phyloP scores from a whole-genome alignment of 1,140 invertebrate species.

The Drosophila kurseongensis region DNA sequence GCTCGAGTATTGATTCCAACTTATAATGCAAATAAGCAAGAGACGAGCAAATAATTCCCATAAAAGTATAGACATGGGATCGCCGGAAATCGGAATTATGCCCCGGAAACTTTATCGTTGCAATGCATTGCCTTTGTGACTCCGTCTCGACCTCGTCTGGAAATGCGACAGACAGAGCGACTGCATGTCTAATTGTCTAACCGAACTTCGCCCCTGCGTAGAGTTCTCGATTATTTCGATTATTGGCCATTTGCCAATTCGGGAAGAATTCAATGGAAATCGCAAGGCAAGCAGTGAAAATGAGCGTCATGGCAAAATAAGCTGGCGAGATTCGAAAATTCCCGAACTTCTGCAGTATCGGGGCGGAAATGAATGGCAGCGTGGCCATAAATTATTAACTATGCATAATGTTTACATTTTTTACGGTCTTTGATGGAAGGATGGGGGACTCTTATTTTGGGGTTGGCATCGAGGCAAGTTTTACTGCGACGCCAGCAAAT shows the following conservation, averaged over 20 bases:
- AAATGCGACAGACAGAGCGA: constrained; percentile 35
- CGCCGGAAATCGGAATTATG: constrained; percentile 48
- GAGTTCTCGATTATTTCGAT: constrained; percentile 84
- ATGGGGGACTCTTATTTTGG: not conserved
- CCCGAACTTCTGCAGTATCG: constrained; percentile 48
- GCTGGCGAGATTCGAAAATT: constrained; percentile 44
- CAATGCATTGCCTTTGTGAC: constrained; percentile 34
- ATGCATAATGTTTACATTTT: constrained; percentile 84
- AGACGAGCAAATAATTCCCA: constrained; percentile 20
- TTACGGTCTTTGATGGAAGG: constrained; percentile 37
- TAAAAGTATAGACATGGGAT: constrained; percentile 20
- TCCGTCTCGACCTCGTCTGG: constrained; percentile 41
- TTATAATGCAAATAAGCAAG: constrained; percentile 62
- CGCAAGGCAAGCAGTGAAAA: constrained; percentile 13
- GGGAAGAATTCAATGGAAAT: constrained; percentile 2
- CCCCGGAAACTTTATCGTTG: constrained; percentile 41
- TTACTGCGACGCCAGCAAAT: constrained; percentile 75
- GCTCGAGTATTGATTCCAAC: constrained; percentile 59
- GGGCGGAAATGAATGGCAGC: constrained; percentile 82
- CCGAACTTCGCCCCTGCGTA: constrained; percentile 67
- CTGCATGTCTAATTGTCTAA: constrained; percentile 78
- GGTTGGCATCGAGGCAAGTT: constrained; percentile 58
- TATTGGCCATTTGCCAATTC: constrained; percentile 81
- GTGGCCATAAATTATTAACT: constrained; percentile 84
- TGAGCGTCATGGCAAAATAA: constrained; percentile 51